Evolutionary conservation across 2,797 vertebrate species (phyloP).

Genomic region (Furcifer pardalis): DNA sequence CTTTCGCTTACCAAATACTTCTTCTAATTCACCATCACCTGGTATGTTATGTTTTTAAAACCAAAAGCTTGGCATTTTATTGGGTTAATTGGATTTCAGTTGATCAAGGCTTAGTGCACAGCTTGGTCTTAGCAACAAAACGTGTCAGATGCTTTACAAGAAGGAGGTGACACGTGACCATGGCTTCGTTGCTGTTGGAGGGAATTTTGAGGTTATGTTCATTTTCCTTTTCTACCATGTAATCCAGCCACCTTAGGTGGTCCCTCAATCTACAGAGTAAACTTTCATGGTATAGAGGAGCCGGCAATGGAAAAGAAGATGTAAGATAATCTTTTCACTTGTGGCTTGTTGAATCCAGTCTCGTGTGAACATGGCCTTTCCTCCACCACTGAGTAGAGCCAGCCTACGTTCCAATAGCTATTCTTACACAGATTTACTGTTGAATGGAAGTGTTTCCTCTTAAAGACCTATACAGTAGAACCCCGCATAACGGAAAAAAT

Average conservation of each 20-base stretch:
- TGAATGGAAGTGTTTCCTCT: background rate
- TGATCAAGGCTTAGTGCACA: background rate
- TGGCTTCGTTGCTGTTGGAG: background rate
- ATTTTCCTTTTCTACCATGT: background rate
- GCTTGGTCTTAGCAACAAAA: background rate
- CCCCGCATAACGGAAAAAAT: too few relatives aligned
- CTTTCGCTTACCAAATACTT: conserved; percentile 94
- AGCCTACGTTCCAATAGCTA: background rate
- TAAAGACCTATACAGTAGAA: too few relatives aligned
- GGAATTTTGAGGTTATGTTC: background rate
- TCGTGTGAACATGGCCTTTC: background rate
- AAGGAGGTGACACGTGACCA: background rate
- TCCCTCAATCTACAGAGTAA: background rate
- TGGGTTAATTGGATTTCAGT: background rate
- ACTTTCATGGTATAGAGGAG: background rate
- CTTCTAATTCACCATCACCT: conserved; percentile 93
- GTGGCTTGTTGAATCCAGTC: background rate
- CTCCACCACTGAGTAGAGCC: background rate
- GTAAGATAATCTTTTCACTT: background rate
- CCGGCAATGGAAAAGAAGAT: background rate
- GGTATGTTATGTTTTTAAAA: conserved; percentile 75
- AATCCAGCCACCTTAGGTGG: too few relatives aligned
- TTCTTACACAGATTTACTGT: background rate
- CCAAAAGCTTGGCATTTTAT: background rate
- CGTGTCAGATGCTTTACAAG: background rate